A percentile compares a stretch with the other conserved stretches of the same genome.
Conservation (phyloP, 1,140 invertebrate species). For the Ridgeia piscesae region DNA sequence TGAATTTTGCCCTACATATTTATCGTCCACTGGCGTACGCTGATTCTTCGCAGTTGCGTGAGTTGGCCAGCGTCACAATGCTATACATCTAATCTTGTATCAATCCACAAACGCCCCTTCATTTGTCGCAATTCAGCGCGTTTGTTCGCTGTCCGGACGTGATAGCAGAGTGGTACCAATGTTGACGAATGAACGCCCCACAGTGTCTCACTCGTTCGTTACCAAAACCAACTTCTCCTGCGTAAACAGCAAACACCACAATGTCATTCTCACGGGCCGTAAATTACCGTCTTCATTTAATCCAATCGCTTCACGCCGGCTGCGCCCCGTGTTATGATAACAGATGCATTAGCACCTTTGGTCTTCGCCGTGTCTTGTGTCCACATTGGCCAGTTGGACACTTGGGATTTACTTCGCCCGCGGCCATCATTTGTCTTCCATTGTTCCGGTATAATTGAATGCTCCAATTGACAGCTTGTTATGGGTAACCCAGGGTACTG, state of each 20-base stretch:
- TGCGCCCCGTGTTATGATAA: background rate
- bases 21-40: background rate
- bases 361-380: background rate
- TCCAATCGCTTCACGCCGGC: background rate
- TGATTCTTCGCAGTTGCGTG: background rate
- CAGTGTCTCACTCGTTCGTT: background rate
- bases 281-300: constrained; percentile 1
- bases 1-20: background rate
- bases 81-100: background rate
- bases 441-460: background rate
- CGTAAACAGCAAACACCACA: background rate
- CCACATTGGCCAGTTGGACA: background rate
- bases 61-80: background rate
- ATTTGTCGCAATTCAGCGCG: background rate
- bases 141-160: background rate
- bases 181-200: background rate
- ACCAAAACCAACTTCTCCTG: background rate
- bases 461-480: background rate
- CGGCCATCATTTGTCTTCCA: background rate
- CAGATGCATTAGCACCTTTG: background rate
- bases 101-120: background rate
- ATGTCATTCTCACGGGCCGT: background rate
- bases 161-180: background rate
- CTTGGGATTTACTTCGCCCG: background rate
- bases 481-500: background rate